Evolutionary conservation across 2,113 vertebrate genomes (phyloP).

Genomic region (Antennarius striatus): DNA sequence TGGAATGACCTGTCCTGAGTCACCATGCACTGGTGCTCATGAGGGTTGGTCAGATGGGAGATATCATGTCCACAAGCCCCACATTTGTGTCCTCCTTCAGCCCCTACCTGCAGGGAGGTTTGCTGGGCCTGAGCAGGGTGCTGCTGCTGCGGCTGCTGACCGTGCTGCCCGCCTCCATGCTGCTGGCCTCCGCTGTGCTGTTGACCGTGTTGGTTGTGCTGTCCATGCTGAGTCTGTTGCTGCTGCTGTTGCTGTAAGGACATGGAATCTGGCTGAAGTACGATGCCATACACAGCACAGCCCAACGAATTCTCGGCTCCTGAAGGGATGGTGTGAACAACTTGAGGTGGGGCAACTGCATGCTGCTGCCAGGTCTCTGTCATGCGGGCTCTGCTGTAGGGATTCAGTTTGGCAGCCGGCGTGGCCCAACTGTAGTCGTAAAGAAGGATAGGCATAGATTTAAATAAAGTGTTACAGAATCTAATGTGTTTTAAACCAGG

Average conservation of each 20-base stretch:
- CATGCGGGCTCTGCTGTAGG: constrained; percentile 79
- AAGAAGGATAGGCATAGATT: constrained; percentile 31
- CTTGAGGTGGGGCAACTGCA: constrained; percentile 82
- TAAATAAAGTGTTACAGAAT: constrained; percentile 11
- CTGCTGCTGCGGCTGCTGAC: constrained; percentile 70
- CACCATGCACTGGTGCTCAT: constrained; percentile 95
- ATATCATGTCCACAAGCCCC: constrained; percentile 93
- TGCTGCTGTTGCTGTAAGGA: constrained; percentile 77
- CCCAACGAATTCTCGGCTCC: constrained; percentile 89
- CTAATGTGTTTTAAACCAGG: constrained; percentile 1
- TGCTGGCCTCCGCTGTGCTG: constrained; percentile 69
- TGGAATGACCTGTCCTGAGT: constrained; percentile 95
- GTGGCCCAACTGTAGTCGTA: constrained; percentile 67
- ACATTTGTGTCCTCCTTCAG: constrained; percentile 88
- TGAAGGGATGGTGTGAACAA: constrained; percentile 88
- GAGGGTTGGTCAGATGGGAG: constrained; percentile 89
- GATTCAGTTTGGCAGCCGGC: constrained; percentile 78
- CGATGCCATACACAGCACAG: constrained; percentile 94
- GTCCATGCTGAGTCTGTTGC: constrained; percentile 75
- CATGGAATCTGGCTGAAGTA: constrained; percentile 87
- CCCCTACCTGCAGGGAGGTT: constrained; percentile 75
- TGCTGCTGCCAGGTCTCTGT: constrained; percentile 87
- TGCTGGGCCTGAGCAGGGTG: constrained; percentile 69
- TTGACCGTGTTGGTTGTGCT: constrained; percentile 76
- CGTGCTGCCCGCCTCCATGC: constrained; percentile 66